Evolutionary conservation across 2,113 vertebrate species (phyloP).

Genomic region (Narcine bancroftii): DNA sequence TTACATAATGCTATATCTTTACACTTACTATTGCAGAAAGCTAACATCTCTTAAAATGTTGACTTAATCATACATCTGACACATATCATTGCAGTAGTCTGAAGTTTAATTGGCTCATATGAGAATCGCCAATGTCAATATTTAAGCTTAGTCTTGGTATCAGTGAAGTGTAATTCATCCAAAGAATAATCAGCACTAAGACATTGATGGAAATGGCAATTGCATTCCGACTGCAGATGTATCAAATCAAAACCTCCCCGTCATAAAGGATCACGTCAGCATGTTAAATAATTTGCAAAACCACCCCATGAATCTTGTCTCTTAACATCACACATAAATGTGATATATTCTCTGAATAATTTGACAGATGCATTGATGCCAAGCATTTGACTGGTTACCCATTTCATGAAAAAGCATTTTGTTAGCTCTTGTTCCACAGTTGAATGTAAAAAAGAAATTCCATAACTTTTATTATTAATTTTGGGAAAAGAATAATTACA

Average conservation of each 20-base stretch:
- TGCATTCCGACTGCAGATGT: neutral
- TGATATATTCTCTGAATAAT: neutral
- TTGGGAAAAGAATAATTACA: neutral
- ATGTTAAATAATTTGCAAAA: neutral
- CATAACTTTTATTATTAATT: neutral
- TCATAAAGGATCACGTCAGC: neutral
- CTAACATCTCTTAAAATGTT: neutral
- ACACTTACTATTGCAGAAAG: neutral
- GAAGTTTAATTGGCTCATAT: neutral
- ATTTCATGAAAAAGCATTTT: neutral
- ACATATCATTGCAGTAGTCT: neutral
- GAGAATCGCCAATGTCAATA: neutral
- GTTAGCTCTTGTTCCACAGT: neutral
- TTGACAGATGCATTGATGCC: neutral
- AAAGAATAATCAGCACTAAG: neutral
- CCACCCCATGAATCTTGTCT: neutral
- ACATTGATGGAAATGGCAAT: neutral
- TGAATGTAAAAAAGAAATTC: neutral
- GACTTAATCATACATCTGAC: neutral
- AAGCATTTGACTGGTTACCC: neutral
- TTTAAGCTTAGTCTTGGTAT: neutral
- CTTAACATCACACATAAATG: neutral
- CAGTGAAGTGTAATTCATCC: constrained; percentile 2
- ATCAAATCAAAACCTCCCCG: neutral
- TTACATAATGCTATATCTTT: neutral